These are phyloP conservation scores for Drosophila sordidapex DNA, from an alignment of 2,888 invertebrate genomes.

Conservation along the genomic window DNA sequence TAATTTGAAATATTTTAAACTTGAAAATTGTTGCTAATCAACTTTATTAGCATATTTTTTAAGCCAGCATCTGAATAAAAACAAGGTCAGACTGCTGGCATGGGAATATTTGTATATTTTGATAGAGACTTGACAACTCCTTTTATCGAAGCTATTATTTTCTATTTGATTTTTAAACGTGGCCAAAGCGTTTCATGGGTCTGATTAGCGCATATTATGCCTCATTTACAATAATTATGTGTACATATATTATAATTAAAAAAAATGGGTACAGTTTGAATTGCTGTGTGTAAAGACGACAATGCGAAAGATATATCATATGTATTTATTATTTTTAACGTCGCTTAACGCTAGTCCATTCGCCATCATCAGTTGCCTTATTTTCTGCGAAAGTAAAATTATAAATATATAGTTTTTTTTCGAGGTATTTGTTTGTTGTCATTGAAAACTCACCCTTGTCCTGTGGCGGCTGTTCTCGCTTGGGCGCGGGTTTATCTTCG, in stretches of 20 bases:
- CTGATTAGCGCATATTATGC: slow-evolving; percentile 20
- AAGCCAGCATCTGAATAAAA: slow-evolving; percentile 8
- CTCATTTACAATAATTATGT: slow-evolving; percentile 43
- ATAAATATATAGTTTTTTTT: neutral
- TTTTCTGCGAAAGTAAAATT: slow-evolving; percentile 84
- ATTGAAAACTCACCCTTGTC: slow-evolving; percentile 72
- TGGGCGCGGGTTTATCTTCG: slow-evolving; percentile 80
- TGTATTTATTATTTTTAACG: slow-evolving; percentile 79
- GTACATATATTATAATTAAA: slow-evolving; percentile 39
- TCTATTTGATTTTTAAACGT: slow-evolving; percentile 7
- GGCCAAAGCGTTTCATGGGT: slow-evolving; percentile 13
- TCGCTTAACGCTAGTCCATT: slow-evolving; percentile 87
- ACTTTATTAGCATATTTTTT: slow-evolving; percentile 45
- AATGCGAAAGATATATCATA: slow-evolving; percentile 51
- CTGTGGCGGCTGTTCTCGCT: slow-evolving; percentile 72
- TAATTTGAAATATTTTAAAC: neutral
- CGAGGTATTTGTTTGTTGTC: neutral
- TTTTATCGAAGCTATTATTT: slow-evolving; percentile 1
- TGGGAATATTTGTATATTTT: slow-evolving; percentile 10
- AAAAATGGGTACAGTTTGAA: slow-evolving; percentile 45
- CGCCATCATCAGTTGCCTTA: slow-evolving; percentile 86
- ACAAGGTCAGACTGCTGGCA: slow-evolving; percentile 7
- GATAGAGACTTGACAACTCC: slow-evolving; percentile 18
- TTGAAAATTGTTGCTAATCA: slow-evolving; percentile 15
- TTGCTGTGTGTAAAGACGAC: slow-evolving; percentile 48